A percentile compares a stretch with the other conserved stretches of the same genome.
Conservation (phyloP, 2,113 vertebrate genomes). For the Parotia lawesii region DNA sequence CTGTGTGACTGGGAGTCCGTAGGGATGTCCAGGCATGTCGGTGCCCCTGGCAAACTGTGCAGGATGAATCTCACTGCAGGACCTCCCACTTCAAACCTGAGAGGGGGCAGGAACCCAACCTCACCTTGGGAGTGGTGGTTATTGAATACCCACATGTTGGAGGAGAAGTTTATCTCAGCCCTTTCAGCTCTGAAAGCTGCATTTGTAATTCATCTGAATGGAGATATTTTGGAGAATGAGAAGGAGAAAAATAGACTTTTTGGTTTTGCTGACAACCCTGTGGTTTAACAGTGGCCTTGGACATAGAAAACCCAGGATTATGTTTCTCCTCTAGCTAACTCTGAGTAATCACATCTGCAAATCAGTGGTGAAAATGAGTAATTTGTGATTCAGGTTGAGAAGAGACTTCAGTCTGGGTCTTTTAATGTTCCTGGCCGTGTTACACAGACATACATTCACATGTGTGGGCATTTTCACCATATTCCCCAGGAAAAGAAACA, state of each 20-base stretch:
- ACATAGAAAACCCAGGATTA: neutral
- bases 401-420: neutral
- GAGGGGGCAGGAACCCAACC: neutral
- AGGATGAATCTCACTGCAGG: neutral
- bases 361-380: neutral
- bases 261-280: neutral
- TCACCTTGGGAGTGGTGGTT: fast-evolving
- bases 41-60: neutral
- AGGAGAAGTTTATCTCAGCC: neutral
- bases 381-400: neutral
- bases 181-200: neutral
- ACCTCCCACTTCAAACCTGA: neutral
- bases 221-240: neutral
- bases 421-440: neutral
- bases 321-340: neutral
- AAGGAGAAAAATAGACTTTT: neutral
- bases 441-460: neutral
- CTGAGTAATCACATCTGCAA: neutral
- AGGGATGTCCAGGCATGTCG: fast-evolving
- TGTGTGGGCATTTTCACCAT: neutral
- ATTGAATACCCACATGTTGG: fast-evolving
- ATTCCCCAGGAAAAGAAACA: neutral
- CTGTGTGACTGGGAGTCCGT: fast-evolving
- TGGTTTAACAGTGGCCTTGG: neutral
- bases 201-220: fast-evolving